Evolutionary conservation across 2,888 invertebrate species (phyloP).

Genomic region (Mimas tiliae): DNA sequence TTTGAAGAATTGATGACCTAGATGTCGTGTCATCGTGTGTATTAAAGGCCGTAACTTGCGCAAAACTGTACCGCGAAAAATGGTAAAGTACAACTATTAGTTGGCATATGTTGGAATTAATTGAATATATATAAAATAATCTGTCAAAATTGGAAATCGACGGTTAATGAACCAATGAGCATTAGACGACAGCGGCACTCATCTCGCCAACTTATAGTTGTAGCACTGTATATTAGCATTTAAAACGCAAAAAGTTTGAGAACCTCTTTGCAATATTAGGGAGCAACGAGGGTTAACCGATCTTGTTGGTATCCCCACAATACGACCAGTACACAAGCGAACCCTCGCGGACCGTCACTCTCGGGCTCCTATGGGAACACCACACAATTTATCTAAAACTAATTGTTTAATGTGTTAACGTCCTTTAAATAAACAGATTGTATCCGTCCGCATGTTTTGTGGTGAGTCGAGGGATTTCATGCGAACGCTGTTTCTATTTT

Average conservation of each 20-base stretch:
- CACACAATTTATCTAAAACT: constrained; percentile 79
- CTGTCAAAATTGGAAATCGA: no score
- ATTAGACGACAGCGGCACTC: no score
- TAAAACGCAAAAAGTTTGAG: constrained; percentile 46
- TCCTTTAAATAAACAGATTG: constrained; percentile 75
- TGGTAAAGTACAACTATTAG: no score
- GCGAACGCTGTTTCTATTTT: not conserved
- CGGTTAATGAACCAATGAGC: no score
- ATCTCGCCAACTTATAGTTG: no score
- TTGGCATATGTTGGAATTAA: no score
- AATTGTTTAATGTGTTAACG: constrained; percentile 77
- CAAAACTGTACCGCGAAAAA: no score
- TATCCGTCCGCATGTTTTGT: constrained; percentile 25
- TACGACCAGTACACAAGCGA: constrained; percentile 36
- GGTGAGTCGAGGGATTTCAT: constrained; percentile 17
- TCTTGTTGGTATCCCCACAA: constrained; percentile 45
- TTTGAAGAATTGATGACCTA: no score
- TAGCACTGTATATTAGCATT: not conserved
- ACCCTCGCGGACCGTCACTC: not conserved
- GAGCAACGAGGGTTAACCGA: constrained; percentile 57
- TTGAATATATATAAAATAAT: no score
- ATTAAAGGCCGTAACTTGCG: no score
- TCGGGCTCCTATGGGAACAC: constrained; percentile 72
- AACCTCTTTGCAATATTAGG: constrained; percentile 32
- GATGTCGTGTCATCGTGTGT: no score